These are phyloP conservation scores for Agapostemon virescens DNA, from an alignment of 2,888 invertebrate genomes.

Conservation along the genomic window DNA sequence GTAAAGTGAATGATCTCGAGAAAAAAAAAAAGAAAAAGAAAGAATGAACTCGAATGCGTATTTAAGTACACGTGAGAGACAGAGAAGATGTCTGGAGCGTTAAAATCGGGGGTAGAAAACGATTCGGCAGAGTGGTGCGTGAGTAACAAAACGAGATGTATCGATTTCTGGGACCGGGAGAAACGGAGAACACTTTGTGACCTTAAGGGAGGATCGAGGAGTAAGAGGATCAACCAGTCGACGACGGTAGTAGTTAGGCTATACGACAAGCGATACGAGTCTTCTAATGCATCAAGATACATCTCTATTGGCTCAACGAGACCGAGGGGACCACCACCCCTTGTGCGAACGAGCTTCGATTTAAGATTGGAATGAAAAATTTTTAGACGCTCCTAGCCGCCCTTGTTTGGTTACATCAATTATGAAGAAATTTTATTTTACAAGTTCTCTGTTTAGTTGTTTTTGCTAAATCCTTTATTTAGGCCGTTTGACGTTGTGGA, in stretches of 20 bases:
- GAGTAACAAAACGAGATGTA: constrained; percentile 33
- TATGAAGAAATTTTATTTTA: too few relatives aligned
- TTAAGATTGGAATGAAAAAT: background rate
- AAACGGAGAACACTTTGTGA: constrained; percentile 1
- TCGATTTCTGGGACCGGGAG: constrained; percentile 28
- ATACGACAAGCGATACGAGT: constrained; percentile 66
- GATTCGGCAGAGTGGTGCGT: background rate
- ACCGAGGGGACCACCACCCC: constrained; percentile 11
- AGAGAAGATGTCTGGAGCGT: background rate
- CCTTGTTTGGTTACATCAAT: too few relatives aligned
- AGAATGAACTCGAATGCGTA: constrained; percentile 54
- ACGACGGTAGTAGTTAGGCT: constrained; percentile 59
- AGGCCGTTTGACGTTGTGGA: too few relatives aligned
- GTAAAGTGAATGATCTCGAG: constrained; percentile 34
- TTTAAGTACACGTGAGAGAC: constrained; percentile 39
- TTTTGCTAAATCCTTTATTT: too few relatives aligned
- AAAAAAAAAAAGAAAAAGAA: background rate
- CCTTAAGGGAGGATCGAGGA: constrained; percentile 28
- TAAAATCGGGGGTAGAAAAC: background rate
- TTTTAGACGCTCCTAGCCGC: accelerated
- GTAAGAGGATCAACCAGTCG: constrained; percentile 52
- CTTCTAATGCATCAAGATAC: constrained; percentile 52
- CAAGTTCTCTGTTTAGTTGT: too few relatives aligned
- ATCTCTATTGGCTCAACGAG: constrained; percentile 62
- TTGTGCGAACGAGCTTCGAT: background rate